A percentile compares a stretch with the other conserved stretches of the same genome.
Evolutionary conservation across 2,797 vertebrate species (phyloP).

Genomic region (Falco naumanni): DNA sequence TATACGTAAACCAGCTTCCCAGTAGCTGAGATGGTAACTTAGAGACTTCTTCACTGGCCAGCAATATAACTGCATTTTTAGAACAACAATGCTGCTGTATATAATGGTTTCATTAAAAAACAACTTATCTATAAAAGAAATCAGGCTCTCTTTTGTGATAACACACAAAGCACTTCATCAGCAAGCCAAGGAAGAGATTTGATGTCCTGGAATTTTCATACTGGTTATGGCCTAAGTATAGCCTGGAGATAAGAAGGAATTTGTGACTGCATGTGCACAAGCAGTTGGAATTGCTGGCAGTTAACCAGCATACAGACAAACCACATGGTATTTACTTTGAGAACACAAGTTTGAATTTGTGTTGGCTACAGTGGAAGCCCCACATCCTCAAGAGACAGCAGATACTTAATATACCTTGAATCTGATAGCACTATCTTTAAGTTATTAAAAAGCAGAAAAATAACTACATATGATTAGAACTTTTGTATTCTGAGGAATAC

Average conservation of each 20-base stretch:
- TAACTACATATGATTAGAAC: neutral
- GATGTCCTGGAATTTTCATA: constrained; percentile 13
- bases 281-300: neutral
- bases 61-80: neutral
- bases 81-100: neutral
- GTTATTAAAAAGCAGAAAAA: neutral
- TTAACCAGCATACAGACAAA: neutral
- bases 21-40: neutral
- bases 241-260: neutral
- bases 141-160: neutral
- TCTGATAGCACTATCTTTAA: neutral
- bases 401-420: neutral
- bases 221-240: neutral
- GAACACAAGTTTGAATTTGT: neutral
- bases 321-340: neutral
- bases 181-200: constrained; percentile 12
- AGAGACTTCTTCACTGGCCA: neutral
- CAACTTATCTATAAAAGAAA: neutral
- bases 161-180: neutral
- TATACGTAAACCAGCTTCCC: neutral
- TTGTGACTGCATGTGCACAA: neutral
- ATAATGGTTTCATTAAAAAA: neutral
- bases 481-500: neutral
- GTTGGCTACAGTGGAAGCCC: neutral
- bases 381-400: neutral